These are phyloP conservation scores for Eupithecia insigniata DNA, from an alignment of 2,888 invertebrate species.

Conservation along the genomic window DNA sequence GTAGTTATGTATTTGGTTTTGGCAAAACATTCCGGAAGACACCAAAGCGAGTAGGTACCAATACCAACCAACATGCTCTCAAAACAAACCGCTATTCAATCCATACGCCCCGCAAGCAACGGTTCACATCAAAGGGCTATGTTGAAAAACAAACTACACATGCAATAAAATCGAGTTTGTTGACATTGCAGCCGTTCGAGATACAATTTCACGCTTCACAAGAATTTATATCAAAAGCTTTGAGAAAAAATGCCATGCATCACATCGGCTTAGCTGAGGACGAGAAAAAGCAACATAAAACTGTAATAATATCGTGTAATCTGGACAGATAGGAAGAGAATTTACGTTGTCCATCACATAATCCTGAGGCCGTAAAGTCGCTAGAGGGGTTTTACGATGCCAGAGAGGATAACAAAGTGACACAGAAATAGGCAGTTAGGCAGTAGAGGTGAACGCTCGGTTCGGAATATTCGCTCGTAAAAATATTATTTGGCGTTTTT, in stretches of 20 bases:
- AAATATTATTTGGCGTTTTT: slow-evolving; percentile 47
- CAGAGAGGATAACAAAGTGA: slow-evolving; percentile 51
- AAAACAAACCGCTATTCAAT: slow-evolving; percentile 20
- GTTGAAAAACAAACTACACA: slow-evolving; percentile 19
- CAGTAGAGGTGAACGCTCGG: slow-evolving; percentile 41
- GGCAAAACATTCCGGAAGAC: neutral
- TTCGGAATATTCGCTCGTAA: slow-evolving; percentile 65
- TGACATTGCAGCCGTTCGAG: slow-evolving; percentile 19
- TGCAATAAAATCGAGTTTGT: slow-evolving; percentile 31
- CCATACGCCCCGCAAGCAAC: neutral
- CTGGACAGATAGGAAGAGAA: slow-evolving; percentile 36
- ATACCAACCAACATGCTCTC: slow-evolving; percentile 3
- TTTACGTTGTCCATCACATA: slow-evolving; percentile 43
- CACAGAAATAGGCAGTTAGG: slow-evolving; percentile 56
- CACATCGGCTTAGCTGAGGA: slow-evolving; percentile 30
- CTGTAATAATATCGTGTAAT: slow-evolving; percentile 43
- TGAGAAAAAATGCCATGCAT: slow-evolving; percentile 28
- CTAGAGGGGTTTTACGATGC: slow-evolving; percentile 54
- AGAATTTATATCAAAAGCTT: slow-evolving; percentile 25
- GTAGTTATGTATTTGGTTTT: neutral
- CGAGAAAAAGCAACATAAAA: slow-evolving; percentile 38
- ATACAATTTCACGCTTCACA: slow-evolving; percentile 18
- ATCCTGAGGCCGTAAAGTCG: slow-evolving; percentile 46
- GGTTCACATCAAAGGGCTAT: slow-evolving; percentile 24
- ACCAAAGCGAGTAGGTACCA: neutral